Conservation (phyloP, 2,113 vertebrate species). For the crab-eating macaque (Macaca fascicularis) region T2T-MFA8v1.1 NC_088388.1:46816001-46816500, state of each 20-base stretch:
- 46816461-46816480: background rate
- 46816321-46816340: background rate
- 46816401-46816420: background rate
- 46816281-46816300: background rate
- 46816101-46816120: background rate
- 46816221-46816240: no score
- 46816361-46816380: background rate
- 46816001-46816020: background rate
- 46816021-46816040: background rate
- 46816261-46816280: background rate
- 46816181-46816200: background rate
- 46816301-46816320: background rate
- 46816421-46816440: background rate
- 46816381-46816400: background rate
- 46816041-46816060: background rate
- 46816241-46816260: background rate
- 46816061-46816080: background rate
- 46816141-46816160: background rate
- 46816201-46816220: background rate
- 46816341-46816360: background rate
- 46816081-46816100: background rate
- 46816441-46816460: background rate
- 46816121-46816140: background rate
- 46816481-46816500: background rate
- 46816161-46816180: background rate